Evolutionary conservation across 1,140 invertebrate genomes (phyloP), one percentile per base, ranked within the genome.

Genomic region (Micrasema longulum): DNA sequence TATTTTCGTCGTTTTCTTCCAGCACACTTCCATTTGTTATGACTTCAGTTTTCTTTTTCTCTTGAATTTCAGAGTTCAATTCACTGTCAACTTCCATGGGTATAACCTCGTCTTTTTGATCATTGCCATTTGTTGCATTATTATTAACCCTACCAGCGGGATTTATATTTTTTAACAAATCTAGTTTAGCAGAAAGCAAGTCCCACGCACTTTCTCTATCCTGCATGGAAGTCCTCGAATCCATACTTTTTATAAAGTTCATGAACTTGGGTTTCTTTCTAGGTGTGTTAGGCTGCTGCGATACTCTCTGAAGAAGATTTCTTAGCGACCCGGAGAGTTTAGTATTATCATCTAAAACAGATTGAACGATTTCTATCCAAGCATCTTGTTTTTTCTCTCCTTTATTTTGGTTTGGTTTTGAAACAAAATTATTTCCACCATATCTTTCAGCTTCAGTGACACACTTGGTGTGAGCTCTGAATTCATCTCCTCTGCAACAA

Each of bases 381-480:
- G 88, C 87, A 79, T 92, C 89, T 83, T 98, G 97, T 80, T 97
- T 98, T 38, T 88, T 88, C 80, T 96, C 94, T 22, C 95, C 95
- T 84, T 97, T 96, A 79, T 96, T 95, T 45, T 88, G 85, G 43
- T 82, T 82, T 53, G 87, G 79, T 84, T 95, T 95, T 20, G 89
- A 84, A 67, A 90, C 87, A 81, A 91, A 96, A 73, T 92, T 90
- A 83, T 93, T 92, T 11, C 90, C 95, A 31, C 93, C 92, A 79
- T 98, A 98, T 76, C 95, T 91, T 82, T 98, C 90, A 45, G 93
- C 90, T 86, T 98, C 97, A 2, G 91, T 92, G 43, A 98, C 89
- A 83, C 97, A 98, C 85, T 96, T 95, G n/a, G 86, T 95, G 80
- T 98, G 97, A 2, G 81, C 82, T 20, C 89, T 87, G 83, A 95